Conservation (phyloP, 2,888 invertebrate genomes). For the Pachliopta kotzebuea region DNA sequence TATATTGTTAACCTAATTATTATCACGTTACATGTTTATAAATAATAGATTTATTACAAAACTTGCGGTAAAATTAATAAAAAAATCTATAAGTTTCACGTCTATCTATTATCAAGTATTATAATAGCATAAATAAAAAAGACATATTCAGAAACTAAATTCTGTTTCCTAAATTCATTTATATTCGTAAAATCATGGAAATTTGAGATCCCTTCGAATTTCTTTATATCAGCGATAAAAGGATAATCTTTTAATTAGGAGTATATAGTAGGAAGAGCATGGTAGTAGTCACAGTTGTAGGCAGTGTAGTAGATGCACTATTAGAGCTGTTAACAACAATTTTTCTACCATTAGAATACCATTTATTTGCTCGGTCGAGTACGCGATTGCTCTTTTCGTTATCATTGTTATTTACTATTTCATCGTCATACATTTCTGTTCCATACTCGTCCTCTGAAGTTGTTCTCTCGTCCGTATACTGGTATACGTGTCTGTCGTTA, state of each 20-base stretch:
- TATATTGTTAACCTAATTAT: slow-evolving; percentile 70
- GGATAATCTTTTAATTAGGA: slow-evolving; percentile 33
- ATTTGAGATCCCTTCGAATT: slow-evolving; percentile 11
- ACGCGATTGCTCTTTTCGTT: slow-evolving; percentile 69
- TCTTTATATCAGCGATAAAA: slow-evolving; percentile 16
- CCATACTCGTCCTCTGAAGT: slow-evolving; percentile 70
- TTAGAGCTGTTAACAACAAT: slow-evolving; percentile 49
- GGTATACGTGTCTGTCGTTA: slow-evolving; percentile 68
- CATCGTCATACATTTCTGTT: slow-evolving; percentile 63
- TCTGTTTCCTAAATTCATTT: background rate
- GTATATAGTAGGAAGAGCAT: slow-evolving; percentile 48
- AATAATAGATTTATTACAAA: slow-evolving; percentile 39
- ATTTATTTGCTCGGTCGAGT: slow-evolving; percentile 74
- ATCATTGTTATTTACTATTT: slow-evolving; percentile 44
- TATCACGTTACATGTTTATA: slow-evolving; percentile 76
- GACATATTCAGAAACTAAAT: background rate
- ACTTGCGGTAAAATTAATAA: slow-evolving; percentile 4
- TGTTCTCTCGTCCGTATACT: slow-evolving; percentile 65
- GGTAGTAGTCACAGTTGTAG: slow-evolving; percentile 39
- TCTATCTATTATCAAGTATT: slow-evolving; percentile 2
- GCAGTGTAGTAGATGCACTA: slow-evolving; percentile 38
- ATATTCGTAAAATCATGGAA: slow-evolving; percentile 3
- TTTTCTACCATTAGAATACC: slow-evolving; percentile 74
- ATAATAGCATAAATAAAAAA: slow-evolving; percentile 6
- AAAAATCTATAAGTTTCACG: slow-evolving; percentile 8